These are phyloP conservation scores for Metellina segmentata DNA, from an alignment of 2,888 invertebrate species.

Conservation along the genomic window DNA sequence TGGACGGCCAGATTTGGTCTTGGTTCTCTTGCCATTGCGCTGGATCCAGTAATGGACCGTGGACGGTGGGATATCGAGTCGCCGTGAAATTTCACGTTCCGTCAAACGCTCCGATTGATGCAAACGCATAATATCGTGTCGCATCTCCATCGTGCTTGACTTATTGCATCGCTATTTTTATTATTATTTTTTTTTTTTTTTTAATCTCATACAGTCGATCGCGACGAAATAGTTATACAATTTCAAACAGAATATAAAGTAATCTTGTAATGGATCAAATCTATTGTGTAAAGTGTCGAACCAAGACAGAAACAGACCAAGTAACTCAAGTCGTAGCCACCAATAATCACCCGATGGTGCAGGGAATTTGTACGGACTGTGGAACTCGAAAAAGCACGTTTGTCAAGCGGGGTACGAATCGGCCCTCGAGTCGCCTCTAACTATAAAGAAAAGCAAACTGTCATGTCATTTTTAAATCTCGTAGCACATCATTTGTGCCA, in stretches of 20 bases:
- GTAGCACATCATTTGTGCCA: not conserved
- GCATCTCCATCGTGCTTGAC: slow-evolving; percentile 3
- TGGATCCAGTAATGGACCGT: too few relatives aligned
- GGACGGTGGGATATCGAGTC: not conserved
- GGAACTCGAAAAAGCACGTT: not conserved
- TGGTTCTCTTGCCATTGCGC: too few relatives aligned
- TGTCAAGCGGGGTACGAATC: too few relatives aligned
- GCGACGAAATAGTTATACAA: too few relatives aligned
- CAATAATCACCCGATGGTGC: not conserved
- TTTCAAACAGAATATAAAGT: too few relatives aligned
- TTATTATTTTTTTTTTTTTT: too few relatives aligned
- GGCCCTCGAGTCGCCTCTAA: too few relatives aligned
- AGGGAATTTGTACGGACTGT: not conserved
- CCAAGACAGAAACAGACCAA: not conserved
- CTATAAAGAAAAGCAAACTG: too few relatives aligned
- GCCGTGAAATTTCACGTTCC: slow-evolving; percentile 28
- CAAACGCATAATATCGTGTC: not conserved
- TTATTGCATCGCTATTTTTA: not conserved
- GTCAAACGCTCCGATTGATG: slow-evolving; percentile 2
- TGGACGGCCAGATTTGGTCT: too few relatives aligned
- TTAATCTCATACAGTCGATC: too few relatives aligned
- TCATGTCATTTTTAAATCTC: too few relatives aligned
- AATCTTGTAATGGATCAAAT: too few relatives aligned
- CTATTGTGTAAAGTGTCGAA: slow-evolving; percentile 9
- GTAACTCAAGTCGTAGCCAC: not conserved